Evolutionary conservation across 2,888 invertebrate species (phyloP), one percentile per base, ranked within the genome.

Genomic region (Lasioglossum villosulum): DNA sequence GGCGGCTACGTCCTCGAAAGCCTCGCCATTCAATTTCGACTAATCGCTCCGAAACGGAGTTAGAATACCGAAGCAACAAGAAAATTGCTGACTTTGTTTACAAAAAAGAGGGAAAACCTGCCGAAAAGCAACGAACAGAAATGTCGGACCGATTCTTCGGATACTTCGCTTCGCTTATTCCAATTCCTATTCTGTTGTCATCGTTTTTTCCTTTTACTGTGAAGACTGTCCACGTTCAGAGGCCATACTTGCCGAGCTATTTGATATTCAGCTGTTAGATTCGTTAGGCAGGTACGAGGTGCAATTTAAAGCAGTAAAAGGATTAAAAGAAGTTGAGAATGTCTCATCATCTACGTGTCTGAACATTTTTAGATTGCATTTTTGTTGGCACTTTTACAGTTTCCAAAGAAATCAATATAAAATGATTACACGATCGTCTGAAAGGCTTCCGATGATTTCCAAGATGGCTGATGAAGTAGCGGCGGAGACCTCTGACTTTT

Each of bases 31-130:
- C 68, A 84, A 84, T 78, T 48, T 74, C 73, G 63, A 59, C 74
- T 84, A 84, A 84, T 84, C 84, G 75, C 48, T 16, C 59, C 68
- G 84, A 76, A 68, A 73, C 84, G 56, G n/a, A 0, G 42, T 34
- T 72, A 39, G 74, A 42, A 48, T 70, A 34, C 42, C 34, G 45
- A 70, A 73, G 63, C 76, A 56, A 82, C 82, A 73, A 74, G 68
- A 72, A 71, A 75, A 63, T 77, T 72, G 83, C 68, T 76, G 83
- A 83, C 37, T 48, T 23, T 8, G 30, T 45, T 73, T 14, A 37
- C 1, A 12, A 4, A 37, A 48, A 34, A 66, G 34, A 56, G n/a
- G 8, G 23, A 8, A 48, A 48, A 23, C 23, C 48, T 48, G 8
- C 48, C 23, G 48, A 2, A 23, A 52, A 23, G 48, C 23, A 8